A percentile compares a stretch with the other conserved stretches of the same genome.
Evolutionary conservation across 2,888 invertebrate species (phyloP).

Genomic region (Anthrax anthrax): DNA sequence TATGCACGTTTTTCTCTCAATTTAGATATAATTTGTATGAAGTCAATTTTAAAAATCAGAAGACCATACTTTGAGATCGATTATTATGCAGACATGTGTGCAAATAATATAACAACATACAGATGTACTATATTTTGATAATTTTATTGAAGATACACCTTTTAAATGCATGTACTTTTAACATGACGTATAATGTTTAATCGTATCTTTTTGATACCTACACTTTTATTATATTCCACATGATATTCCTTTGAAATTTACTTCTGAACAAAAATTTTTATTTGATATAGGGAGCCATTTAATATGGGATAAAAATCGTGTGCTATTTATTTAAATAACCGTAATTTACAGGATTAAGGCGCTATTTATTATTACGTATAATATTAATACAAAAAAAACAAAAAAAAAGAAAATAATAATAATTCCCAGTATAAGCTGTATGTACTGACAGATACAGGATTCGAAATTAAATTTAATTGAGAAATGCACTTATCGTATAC

Average conservation of each 20-base stretch:
- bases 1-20: constrained; percentile 7
- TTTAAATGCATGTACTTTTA: too few relatives aligned
- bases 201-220: too few relatives aligned
- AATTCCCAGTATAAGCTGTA: constrained; percentile 6
- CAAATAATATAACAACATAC: too few relatives aligned
- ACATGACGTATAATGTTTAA: too few relatives aligned
- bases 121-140: too few relatives aligned
- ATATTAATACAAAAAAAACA: too few relatives aligned
- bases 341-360: constrained; percentile 24
- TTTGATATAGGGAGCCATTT: constrained; percentile 3
- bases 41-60: constrained; percentile 18
- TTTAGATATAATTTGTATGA: constrained; percentile 17
- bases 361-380: constrained; percentile 22
- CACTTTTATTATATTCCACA: too few relatives aligned
- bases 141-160: too few relatives aligned
- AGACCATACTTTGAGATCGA: constrained; percentile 14
- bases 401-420: constrained; percentile 9
- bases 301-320: constrained; percentile 25
- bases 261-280: too few relatives aligned
- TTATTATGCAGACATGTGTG: too few relatives aligned
- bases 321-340: constrained; percentile 34
- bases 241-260: too few relatives aligned
- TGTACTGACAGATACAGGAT: not conserved
- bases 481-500: not conserved
- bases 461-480: constrained; percentile 10